Evolutionary conservation across 53 echinoderm and acorn worm species (phyloP).

Genomic region (Luidia sarsii): DNA sequence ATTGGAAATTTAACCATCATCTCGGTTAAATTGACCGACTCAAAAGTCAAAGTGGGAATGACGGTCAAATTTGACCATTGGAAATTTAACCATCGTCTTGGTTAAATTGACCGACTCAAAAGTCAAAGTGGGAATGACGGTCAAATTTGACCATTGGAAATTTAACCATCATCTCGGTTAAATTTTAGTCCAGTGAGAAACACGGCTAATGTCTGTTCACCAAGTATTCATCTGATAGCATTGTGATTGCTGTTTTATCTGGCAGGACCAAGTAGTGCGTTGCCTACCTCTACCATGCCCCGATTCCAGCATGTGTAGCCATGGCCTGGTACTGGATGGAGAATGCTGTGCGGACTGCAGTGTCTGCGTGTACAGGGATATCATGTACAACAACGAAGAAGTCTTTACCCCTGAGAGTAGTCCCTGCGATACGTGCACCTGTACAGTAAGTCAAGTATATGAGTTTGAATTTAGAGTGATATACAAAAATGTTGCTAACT

Average conservation of each 20-base stretch:
- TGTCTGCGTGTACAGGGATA: slow-evolving; percentile 69
- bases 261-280: slow-evolving; percentile 66
- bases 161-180: too few relatives aligned
- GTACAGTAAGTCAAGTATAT: slow-evolving; percentile 72
- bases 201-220: neutral
- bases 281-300: slow-evolving; percentile 68
- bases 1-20: too few relatives aligned
- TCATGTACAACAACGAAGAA: slow-evolving; percentile 76
- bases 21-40: too few relatives aligned
- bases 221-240: neutral
- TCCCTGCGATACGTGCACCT: slow-evolving; percentile 73
- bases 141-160: too few relatives aligned
- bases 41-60: too few relatives aligned
- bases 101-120: too few relatives aligned
- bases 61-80: too few relatives aligned
- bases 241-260: neutral
- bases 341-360: slow-evolving; percentile 84
- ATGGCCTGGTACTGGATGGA: slow-evolving; percentile 75
- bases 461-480: too few relatives aligned
- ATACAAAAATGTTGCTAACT: too few relatives aligned
- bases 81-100: too few relatives aligned
- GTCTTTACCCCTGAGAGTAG: slow-evolving; percentile 62
- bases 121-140: too few relatives aligned
- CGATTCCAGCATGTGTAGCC: slow-evolving; percentile 58
- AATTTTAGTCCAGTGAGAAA: too few relatives aligned